These are phyloP conservation scores for Atherinomorus stipes DNA, from an alignment of 2,113 vertebrate species.

Conservation along the genomic window DNA sequence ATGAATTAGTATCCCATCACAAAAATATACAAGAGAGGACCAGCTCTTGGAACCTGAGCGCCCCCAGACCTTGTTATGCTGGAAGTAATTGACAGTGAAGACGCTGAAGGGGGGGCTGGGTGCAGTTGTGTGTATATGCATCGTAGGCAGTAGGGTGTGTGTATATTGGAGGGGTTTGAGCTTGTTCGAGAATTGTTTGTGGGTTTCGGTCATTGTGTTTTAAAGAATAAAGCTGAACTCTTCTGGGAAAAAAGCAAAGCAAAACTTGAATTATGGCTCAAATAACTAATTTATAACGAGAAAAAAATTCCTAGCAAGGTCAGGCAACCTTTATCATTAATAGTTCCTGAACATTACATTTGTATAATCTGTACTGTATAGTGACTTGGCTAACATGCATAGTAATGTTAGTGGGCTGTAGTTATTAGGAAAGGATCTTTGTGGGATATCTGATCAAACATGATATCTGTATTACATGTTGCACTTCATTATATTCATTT, in stretches of 20 bases:
- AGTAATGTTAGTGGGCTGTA: slow-evolving; percentile 49
- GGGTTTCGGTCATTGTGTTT: slow-evolving; percentile 40
- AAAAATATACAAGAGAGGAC: slow-evolving; percentile 81
- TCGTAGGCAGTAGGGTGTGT: slow-evolving; percentile 24
- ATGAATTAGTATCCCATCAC: slow-evolving; percentile 82
- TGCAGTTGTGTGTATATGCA: slow-evolving; percentile 16
- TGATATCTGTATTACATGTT: slow-evolving; percentile 15
- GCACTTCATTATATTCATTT: slow-evolving; percentile 42
- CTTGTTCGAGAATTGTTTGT: slow-evolving; percentile 38
- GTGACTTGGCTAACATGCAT: slow-evolving; percentile 24
- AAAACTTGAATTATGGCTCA: slow-evolving; percentile 6
- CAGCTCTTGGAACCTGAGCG: slow-evolving; percentile 73
- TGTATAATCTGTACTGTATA: slow-evolving; percentile 6
- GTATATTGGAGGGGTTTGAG: slow-evolving; percentile 24
- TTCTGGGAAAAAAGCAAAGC: slow-evolving; percentile 5
- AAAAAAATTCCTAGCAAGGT: slow-evolving; percentile 18
- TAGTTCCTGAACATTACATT: slow-evolving; percentile 1
- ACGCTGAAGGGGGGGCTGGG: slow-evolving; percentile 21
- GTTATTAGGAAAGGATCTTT: slow-evolving; percentile 41
- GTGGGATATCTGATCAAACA: slow-evolving; percentile 41
- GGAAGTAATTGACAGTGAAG: slow-evolving; percentile 67
- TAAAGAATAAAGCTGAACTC: slow-evolving; percentile 13
- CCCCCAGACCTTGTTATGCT: slow-evolving; percentile 73
- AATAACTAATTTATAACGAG: slow-evolving; percentile 25
- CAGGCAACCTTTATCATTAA: slow-evolving; percentile 6